Base-by-base conservation (phyloP, 2,113 vertebrate species). In the Nanorana parkeri region DNA sequence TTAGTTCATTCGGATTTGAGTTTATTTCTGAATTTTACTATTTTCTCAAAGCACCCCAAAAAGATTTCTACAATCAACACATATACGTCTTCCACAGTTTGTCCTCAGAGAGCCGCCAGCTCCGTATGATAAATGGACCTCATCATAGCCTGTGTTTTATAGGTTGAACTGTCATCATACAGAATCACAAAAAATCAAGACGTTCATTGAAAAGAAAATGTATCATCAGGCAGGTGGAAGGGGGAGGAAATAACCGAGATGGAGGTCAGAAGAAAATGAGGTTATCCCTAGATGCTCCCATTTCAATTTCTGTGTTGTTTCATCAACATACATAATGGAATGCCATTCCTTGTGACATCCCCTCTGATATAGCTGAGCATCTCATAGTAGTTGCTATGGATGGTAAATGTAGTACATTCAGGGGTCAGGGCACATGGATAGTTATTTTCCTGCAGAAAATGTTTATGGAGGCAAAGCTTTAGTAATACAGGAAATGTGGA, bases 51-150 rank as follows among this genome's bases (percentile, higher is more conserved):
- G 32, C 8, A 47, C 10, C 3, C 13, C 3, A 47, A 47, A 10
- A 47, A 47, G n/a, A 13, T 15, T 6, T 15, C 41, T 15, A 11
- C 8, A 13, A 47, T 47, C 41, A 47, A 15, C 41, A 13, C 41
- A 47, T 47, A 47, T 15, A 47, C 41, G 13, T 47, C 41, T 47
- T 11, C 41, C 41, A 47, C 41, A 47, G 10, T 10, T 47, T 47
- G 41, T 47, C 41, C 8, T 13, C 41, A 8, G 13, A 47, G 41
- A 47, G 41, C 41, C 41, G 13, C 41, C 26, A 29, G 65, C 24
- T 68, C 2, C 16, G 36, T 28, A 63, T 63, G 73, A 76, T 76
- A 32, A 63, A 76, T 76, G 20, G 73, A 76, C 56, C 73, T 61
- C 13, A 63, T 76, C n/a, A 36, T 47, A 36, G 15, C 20, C 16